Conservation (phyloP, 2,113 vertebrate species). For the Oreamnos americanus region DNA sequence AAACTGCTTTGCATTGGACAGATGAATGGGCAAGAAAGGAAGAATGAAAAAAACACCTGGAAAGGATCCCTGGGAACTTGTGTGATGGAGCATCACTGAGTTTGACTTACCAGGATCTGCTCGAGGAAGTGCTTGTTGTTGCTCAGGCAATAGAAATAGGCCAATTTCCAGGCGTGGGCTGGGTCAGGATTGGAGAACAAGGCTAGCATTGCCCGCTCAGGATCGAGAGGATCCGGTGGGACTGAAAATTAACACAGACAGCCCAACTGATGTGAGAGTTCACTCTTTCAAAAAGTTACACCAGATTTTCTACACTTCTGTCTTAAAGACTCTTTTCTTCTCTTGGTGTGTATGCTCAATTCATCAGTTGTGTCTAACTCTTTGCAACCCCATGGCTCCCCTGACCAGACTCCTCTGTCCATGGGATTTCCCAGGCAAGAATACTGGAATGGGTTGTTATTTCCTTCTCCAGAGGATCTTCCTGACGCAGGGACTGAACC, state of each 20-base stretch:
- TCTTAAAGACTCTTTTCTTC: neutral
- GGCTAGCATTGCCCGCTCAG: conserved; percentile 82
- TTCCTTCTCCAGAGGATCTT: neutral
- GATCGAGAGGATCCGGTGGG: conserved; percentile 73
- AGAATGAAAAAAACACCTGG: neutral
- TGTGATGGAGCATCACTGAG: neutral
- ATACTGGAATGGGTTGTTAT: neutral
- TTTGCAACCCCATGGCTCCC: neutral
- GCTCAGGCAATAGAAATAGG: conserved; percentile 93
- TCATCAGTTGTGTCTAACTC: neutral
- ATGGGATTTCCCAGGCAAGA: neutral
- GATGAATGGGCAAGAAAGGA: neutral
- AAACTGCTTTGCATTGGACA: neutral
- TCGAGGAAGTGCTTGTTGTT: conserved; percentile 96
- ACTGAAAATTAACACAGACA: conserved; percentile 53
- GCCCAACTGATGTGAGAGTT: neutral
- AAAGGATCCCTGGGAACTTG: neutral
- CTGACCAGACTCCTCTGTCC: neutral
- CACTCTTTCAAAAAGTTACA: neutral
- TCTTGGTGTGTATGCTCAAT: neutral
- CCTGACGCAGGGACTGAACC: neutral
- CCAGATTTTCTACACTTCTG: neutral
- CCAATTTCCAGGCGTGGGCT: conserved; percentile 87
- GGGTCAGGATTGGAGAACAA: conserved; percentile 87
- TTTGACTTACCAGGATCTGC: conserved; percentile 88